Conservation (phyloP, 1,140 invertebrate species). For the Bombus cullumanus region DNA sequence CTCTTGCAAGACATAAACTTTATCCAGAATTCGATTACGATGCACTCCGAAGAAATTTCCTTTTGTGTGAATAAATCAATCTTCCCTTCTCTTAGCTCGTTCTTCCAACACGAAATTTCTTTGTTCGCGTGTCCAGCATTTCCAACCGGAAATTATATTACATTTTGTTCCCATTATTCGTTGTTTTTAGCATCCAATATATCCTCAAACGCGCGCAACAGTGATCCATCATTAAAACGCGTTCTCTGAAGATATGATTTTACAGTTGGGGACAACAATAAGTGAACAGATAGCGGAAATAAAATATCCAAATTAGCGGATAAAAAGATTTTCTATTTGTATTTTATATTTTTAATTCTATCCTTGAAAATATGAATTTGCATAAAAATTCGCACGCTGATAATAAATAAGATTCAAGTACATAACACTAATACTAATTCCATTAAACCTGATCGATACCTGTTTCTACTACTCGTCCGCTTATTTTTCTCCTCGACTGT, state of each 20-base stretch:
- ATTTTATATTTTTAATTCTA: too few species aligned
- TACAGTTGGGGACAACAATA: background rate
- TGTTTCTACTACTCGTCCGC: too few species aligned
- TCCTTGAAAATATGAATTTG: too few species aligned
- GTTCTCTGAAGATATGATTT: too few species aligned
- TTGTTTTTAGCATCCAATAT: background rate
- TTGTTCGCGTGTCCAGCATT: background rate
- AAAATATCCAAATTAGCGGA: too few species aligned
- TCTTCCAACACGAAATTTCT: background rate
- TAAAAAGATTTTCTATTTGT: too few species aligned
- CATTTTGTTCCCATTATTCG: slow-evolving; percentile 4
- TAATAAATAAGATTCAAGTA: too few species aligned
- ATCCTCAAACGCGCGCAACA: background rate
- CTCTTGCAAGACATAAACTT: background rate
- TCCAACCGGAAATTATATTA: slow-evolving; percentile 19
- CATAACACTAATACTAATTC: too few species aligned
- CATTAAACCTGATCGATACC: too few species aligned
- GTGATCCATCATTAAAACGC: background rate
- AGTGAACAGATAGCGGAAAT: too few species aligned
- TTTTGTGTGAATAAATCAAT: slow-evolving; percentile 17
- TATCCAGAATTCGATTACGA: background rate
- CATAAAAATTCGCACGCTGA: too few species aligned
- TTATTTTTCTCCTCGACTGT: too few species aligned
- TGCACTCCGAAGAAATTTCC: slow-evolving; percentile 1
- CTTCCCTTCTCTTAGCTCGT: background rate